Conservation (phyloP, 1,140 invertebrate genomes). For the Trichonephila inaurata region DNA sequence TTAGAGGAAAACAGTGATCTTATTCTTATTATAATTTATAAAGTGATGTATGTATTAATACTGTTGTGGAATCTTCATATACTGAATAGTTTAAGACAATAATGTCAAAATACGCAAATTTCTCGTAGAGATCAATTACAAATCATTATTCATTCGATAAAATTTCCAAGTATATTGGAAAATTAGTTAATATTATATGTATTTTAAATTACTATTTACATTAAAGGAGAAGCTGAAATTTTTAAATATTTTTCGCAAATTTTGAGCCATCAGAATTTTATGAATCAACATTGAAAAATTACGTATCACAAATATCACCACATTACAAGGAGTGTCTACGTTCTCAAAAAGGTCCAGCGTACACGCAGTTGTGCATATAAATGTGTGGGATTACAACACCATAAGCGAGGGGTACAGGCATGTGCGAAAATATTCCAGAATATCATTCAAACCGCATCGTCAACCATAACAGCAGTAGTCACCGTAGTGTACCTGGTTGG, state of each 20-base stretch:
- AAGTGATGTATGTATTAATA: too few relatives aligned
- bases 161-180: too few relatives aligned
- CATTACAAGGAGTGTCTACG: background rate
- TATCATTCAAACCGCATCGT: constrained; percentile 42
- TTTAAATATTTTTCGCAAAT: background rate
- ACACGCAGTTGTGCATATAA: too few relatives aligned
- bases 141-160: too few relatives aligned
- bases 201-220: background rate
- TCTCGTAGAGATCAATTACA: too few relatives aligned
- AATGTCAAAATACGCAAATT: too few relatives aligned
- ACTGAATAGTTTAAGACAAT: too few relatives aligned
- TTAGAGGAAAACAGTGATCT: too few relatives aligned
- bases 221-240: background rate
- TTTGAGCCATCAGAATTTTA: background rate
- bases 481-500: constrained; percentile 60
- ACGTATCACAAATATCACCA: background rate
- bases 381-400: background rate
- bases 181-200: too few relatives aligned
- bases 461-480: constrained; percentile 50
- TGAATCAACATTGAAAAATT: background rate
- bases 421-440: background rate
- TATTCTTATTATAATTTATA: too few relatives aligned
- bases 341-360: background rate
- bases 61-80: too few relatives aligned
- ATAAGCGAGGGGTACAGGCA: background rate